phyloP scores from a whole-genome alignment of 2,888 invertebrate species.

The Cyclophora punctaria region DNA sequence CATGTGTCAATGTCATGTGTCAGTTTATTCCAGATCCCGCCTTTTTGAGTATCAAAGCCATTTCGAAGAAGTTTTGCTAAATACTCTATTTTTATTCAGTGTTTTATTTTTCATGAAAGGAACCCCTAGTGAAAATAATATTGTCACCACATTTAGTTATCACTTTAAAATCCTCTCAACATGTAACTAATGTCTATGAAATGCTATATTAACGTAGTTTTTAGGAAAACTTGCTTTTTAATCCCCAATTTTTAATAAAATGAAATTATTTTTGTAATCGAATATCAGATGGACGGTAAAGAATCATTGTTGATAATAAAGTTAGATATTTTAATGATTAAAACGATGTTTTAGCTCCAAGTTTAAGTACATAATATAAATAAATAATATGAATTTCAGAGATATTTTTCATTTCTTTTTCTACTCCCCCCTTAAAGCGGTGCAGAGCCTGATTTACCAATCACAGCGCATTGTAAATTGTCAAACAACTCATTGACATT shows the following conservation, averaged over 20 bases:
- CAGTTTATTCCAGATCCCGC: no score
- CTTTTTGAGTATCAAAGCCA: no score
- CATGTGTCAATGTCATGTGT: no score
- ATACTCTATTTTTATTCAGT: no score
- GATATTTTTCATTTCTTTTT: constrained; percentile 15
- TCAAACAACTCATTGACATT: no score
- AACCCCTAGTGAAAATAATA: no score
- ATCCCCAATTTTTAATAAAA: constrained; percentile 33
- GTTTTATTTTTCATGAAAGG: no score
- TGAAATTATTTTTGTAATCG: constrained; percentile 65
- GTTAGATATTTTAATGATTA: constrained; percentile 56
- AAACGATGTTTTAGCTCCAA: constrained; percentile 63
- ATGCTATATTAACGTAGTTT: constrained; percentile 12
- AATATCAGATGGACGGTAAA: constrained; percentile 31
- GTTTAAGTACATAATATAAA: constrained; percentile 62
- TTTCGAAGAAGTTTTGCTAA: no score
- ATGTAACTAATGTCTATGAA: constrained; percentile 10
- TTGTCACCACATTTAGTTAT: no score
- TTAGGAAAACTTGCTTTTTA: constrained; percentile 19
- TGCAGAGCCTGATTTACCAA: no score
- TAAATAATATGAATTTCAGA: constrained; percentile 48
- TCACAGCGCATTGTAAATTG: no score
- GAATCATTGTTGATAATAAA: constrained; percentile 46
- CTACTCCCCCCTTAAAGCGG: no score
- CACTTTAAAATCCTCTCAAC: neutral